These are phyloP conservation scores for Bubo scandiacus DNA, from an alignment of 2,113 vertebrate genomes.

Conservation along the genomic window DNA sequence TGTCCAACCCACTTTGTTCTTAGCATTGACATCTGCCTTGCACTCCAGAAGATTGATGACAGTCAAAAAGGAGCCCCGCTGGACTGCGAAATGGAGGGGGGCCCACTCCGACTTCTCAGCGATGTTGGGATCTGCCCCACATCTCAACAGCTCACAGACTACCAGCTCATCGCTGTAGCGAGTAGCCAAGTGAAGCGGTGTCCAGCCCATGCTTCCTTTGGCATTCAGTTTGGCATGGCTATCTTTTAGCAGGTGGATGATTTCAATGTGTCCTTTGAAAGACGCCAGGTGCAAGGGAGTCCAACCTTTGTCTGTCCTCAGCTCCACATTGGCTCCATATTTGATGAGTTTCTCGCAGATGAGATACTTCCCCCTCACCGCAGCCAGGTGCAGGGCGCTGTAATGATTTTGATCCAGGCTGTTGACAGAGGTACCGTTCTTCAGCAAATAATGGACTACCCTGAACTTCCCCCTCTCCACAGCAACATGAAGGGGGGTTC, in stretches of 20 bases:
- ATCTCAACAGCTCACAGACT: constrained; percentile 72
- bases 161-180: constrained; percentile 64
- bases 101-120: constrained; percentile 78
- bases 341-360: constrained; percentile 84
- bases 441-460: constrained; percentile 79
- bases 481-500: constrained; percentile 78
- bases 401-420: constrained; percentile 70
- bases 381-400: constrained; percentile 81
- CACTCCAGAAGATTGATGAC: constrained; percentile 79
- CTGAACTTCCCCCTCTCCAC: constrained; percentile 83
- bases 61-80: constrained; percentile 68
- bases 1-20: constrained; percentile 74
- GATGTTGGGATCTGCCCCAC: constrained; percentile 74
- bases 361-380: constrained; percentile 76
- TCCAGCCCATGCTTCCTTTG: constrained; percentile 78
- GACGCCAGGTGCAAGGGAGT: constrained; percentile 83
- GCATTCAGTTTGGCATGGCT: constrained; percentile 64
- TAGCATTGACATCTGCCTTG: constrained; percentile 73
- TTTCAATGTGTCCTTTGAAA: constrained; percentile 77
- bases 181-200: constrained; percentile 81
- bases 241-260: constrained; percentile 74
- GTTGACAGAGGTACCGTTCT: constrained; percentile 57
- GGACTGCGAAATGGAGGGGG: constrained; percentile 81
- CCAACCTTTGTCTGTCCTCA: constrained; percentile 80
- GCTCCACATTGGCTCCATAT: constrained; percentile 67